These are phyloP conservation scores for Megathymus violae DNA, from an alignment of 1,140 invertebrate genomes.

Conservation along the genomic window DNA sequence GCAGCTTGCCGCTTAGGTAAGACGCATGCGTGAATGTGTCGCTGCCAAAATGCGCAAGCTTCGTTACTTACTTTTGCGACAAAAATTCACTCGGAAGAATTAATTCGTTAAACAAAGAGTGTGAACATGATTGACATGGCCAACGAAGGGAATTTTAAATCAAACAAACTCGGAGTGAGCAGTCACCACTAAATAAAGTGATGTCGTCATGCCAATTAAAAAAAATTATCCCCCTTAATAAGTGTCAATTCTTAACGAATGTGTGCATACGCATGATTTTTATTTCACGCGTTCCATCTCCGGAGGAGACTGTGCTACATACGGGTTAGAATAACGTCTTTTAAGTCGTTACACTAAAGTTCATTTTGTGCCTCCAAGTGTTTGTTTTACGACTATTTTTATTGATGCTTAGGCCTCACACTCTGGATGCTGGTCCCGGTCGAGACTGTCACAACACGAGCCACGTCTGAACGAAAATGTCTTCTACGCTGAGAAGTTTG, in stretches of 20 bases:
- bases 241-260: conserved; percentile 83
- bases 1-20: background rate
- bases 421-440: conserved; percentile 45
- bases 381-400: conserved; percentile 80
- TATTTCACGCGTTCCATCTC: conserved; percentile 76
- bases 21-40: background rate
- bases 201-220: conserved; percentile 83
- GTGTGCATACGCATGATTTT: conserved; percentile 82
- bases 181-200: conserved; percentile 72
- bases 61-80: conserved; percentile 4
- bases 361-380: conserved; percentile 46
- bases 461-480: background rate
- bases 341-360: conserved; percentile 48
- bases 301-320: conserved; percentile 32
- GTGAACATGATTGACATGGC: conserved; percentile 63
- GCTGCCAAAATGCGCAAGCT: conserved; percentile 1
- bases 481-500: conserved; percentile 1
- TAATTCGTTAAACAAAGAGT: conserved; percentile 47
- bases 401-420: conserved; percentile 79
- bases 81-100: conserved; percentile 32
- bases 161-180: conserved; percentile 72
- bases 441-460: conserved; percentile 41
- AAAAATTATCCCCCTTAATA: conserved; percentile 81
- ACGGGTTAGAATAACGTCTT: conserved; percentile 40
- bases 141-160: conserved; percentile 75